Conservation (phyloP, 1,140 invertebrate species). For the Argopecten irradians region DNA sequence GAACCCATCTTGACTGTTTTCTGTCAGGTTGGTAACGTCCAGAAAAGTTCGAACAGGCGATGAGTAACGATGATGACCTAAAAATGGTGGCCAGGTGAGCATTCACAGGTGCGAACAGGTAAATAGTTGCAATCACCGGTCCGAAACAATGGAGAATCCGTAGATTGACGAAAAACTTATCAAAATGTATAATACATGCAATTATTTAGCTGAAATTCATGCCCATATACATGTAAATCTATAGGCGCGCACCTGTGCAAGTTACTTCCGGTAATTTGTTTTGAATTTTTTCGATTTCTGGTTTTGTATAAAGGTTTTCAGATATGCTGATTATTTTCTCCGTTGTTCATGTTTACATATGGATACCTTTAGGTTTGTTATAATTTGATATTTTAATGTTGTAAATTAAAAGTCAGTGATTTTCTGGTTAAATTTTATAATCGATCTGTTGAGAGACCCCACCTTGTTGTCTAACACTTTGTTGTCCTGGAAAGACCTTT, state of each 20-base stretch:
- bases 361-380: not conserved
- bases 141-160: not conserved
- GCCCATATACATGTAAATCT: not conserved
- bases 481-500: not conserved
- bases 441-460: not conserved
- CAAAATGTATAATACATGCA: not conserved
- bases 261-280: slow-evolving; percentile 17
- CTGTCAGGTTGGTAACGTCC: not conserved
- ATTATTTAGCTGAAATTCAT: not conserved
- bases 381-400: not conserved
- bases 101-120: not conserved
- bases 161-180: not conserved
- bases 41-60: not conserved
- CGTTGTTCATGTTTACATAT: not conserved
- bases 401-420: too few species aligned
- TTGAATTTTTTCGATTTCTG: not conserved
- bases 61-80: slow-evolving; percentile 13
- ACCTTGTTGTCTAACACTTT: not conserved
- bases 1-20: not conserved
- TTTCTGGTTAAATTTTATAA: not conserved
- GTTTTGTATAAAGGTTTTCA: too few species aligned
- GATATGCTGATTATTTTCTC: too few species aligned
- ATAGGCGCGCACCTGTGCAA: slow-evolving; percentile 11
- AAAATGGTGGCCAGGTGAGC: not conserved
- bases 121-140: not conserved